These are phyloP conservation scores for Paedocypris sp. DNA, from an alignment of 2,113 vertebrate species.

Conservation along the genomic window DNA sequence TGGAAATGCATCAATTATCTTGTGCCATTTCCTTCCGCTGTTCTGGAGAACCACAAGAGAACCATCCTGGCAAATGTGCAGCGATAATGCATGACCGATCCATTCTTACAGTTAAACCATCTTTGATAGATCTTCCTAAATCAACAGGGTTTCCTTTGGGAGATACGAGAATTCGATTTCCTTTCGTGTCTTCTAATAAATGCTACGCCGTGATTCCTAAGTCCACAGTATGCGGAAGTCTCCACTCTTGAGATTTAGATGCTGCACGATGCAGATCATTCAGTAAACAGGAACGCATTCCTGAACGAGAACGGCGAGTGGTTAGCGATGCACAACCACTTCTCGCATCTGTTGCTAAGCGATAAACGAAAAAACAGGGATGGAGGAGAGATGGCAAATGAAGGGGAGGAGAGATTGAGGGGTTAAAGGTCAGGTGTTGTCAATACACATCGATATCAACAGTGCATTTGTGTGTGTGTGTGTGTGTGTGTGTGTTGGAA, in stretches of 20 bases:
- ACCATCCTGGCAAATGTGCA: too few species aligned
- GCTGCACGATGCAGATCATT: too few species aligned
- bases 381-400: background rate
- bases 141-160: background rate
- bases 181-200: background rate
- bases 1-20: too few species aligned
- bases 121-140: background rate
- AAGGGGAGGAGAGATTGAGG: background rate
- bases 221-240: too few species aligned
- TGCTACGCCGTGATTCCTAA: background rate
- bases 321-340: background rate
- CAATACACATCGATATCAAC: conserved; percentile 11
- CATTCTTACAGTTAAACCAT: background rate
- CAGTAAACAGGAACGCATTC: too few species aligned
- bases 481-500: background rate
- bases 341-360: background rate
- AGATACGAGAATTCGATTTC: background rate
- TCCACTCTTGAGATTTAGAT: too few species aligned
- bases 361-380: background rate
- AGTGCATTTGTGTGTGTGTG: background rate
- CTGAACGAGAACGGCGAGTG: background rate
- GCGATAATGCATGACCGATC: background rate
- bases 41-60: too few species aligned
- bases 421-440: conserved; percentile 23
- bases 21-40: too few species aligned